phyloP scores from a whole-genome alignment of 2,797 vertebrate species.

The Mormyrus proboscirostris region DNA sequence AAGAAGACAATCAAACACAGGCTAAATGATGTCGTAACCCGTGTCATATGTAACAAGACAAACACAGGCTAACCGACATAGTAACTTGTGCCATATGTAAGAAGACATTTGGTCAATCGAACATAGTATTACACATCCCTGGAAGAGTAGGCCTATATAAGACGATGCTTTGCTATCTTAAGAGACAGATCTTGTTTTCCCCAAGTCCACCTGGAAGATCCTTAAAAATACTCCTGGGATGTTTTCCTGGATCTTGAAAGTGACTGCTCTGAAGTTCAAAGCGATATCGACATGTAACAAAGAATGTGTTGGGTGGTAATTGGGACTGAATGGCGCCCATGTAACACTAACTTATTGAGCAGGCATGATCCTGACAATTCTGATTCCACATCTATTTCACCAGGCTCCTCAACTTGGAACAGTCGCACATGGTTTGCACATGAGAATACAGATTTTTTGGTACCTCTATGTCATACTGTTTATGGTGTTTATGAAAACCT shows the following conservation, averaged over 20 bases:
- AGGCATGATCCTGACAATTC: conserved; percentile 30
- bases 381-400: conserved; percentile 33
- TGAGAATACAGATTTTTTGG: conserved; percentile 17
- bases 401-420: conserved; percentile 32
- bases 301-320: conserved; percentile 16
- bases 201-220: not conserved
- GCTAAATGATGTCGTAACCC: not conserved
- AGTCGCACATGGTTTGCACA: conserved; percentile 33
- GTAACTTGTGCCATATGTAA: not conserved
- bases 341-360: conserved; percentile 28
- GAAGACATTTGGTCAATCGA: not conserved
- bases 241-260: not conserved
- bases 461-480: not conserved
- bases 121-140: not conserved
- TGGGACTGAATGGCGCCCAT: conserved; percentile 12
- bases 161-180: not conserved
- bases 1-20: not conserved
- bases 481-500: not conserved
- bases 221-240: not conserved
- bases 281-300: conserved; percentile 19
- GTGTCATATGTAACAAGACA: not conserved
- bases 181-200: conserved; percentile 13
- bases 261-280: conserved; percentile 9
- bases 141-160: not conserved
- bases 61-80: not conserved